phyloP scores from a whole-genome alignment of 1,140 invertebrate genomes.

The Drosophila kanapiae region DNA sequence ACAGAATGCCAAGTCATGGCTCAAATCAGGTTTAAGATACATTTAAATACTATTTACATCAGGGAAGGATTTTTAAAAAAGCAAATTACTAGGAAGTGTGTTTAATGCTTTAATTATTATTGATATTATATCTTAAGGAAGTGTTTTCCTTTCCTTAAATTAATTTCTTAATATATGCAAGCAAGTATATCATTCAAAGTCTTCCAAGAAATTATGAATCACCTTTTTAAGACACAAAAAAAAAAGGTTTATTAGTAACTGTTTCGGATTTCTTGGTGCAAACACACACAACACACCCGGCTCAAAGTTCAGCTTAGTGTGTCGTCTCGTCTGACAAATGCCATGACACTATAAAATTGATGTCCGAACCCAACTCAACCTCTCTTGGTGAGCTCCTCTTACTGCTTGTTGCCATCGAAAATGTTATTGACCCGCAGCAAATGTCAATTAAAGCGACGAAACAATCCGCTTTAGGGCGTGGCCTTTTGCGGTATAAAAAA shows the following conservation, averaged over 20 bases:
- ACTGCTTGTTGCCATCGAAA: constrained; percentile 16
- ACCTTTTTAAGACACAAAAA: background rate
- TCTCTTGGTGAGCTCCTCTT: constrained; percentile 6
- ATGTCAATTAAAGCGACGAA: constrained; percentile 60
- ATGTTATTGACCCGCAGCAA: constrained; percentile 66
- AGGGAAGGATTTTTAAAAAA: background rate
- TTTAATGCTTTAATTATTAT: background rate
- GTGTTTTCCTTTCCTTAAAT: background rate
- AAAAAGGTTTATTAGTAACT: constrained; percentile 13
- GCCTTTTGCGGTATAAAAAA: background rate
- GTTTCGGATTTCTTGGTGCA: constrained; percentile 18
- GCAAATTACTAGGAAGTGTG: background rate
- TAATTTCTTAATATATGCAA: background rate
- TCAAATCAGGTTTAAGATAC: background rate
- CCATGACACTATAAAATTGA: constrained; percentile 44
- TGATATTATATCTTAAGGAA: no score
- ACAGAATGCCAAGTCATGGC: background rate
- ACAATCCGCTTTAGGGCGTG: constrained; percentile 29
- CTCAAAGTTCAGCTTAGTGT: constrained; percentile 25
- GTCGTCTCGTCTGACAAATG: constrained; percentile 52
- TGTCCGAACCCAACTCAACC: constrained; percentile 42
- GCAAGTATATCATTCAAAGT: background rate
- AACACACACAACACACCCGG: background rate
- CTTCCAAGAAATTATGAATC: constrained; percentile 2
- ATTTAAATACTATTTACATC: background rate